Percentiles rank a stretch among this genome's conserved stretches.
Conservation (phyloP, 1,140 invertebrate genomes). For the Trichonephila clavipes region DNA sequence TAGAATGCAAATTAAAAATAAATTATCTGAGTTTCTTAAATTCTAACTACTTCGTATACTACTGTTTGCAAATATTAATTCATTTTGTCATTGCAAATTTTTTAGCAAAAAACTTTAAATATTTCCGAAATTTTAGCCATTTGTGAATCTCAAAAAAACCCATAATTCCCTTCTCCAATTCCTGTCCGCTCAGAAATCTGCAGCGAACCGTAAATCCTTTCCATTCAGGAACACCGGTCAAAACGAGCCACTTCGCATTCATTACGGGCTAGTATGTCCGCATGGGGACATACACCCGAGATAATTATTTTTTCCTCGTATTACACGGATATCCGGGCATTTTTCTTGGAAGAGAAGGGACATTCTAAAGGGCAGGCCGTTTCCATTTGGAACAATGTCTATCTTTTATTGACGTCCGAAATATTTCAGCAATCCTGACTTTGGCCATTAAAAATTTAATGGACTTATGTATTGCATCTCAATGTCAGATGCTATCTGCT, state of each 20-base stretch:
- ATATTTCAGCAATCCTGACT: neutral
- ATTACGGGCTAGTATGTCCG: neutral
- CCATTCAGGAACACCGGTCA: slow-evolving; percentile 1
- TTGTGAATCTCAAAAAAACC: neutral
- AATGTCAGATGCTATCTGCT: no score
- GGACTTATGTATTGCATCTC: no score
- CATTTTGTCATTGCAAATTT: no score
- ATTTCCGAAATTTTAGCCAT: neutral
- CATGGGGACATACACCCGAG: neutral
- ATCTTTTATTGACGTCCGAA: neutral
- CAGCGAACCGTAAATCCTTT: slow-evolving; percentile 5
- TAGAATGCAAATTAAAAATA: no score
- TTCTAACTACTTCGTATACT: no score
- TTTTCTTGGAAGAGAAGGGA: neutral
- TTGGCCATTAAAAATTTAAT: no score
- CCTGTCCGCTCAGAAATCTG: neutral
- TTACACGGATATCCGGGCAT: neutral
- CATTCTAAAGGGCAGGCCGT: neutral
- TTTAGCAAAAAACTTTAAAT: neutral
- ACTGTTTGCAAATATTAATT: no score
- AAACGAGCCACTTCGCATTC: neutral
- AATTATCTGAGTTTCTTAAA: no score
- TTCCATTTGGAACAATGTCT: neutral
- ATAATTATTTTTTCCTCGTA: slow-evolving; percentile 31
- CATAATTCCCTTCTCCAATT: neutral